Evolutionary conservation across 2,888 invertebrate species (phyloP), one percentile per base, ranked within the genome.

Genomic region (Dryobotodes eremita): DNA sequence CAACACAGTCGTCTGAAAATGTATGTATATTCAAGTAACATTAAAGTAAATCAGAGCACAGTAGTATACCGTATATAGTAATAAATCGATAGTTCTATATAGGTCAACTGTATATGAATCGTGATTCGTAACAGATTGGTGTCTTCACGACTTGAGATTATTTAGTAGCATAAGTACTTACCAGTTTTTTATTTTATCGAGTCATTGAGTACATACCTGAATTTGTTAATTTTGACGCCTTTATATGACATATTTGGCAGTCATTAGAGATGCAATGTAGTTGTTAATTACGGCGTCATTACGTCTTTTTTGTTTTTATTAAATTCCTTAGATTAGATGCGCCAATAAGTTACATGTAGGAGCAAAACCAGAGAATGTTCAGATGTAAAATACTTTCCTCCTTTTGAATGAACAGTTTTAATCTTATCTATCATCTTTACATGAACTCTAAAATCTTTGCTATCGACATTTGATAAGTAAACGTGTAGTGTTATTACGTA

Each of bases 391-490:
- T 55, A 48, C n/a, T 65, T 78, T 69, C 20, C 46, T 75, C 6
- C 42, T 62, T 13, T 65, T 79, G 48, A 87, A 85, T 85, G 70
- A 77, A 71, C 36, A 77, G 17, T 57, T 64, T 46, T 50, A n/a
- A 81, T 72, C 79, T 86, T 82, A 89, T 86, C 89, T 59, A 53
- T 61, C 68, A 87, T 87, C 83, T 78, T 36, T 65, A 42, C 46
- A 31, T 55, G 75, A 82, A 62, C 78, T 77, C 62, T 69, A n/a
- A 85, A 83, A 83, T 75, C 73, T 78, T 62, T 36, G 26, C 76
- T 86, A 88, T 89, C 86, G 61, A 13, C 1, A 26, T 23, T 8
- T 74, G 77, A 87, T 86, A 82, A n/a, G 61, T 70, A 61, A 78
- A 77, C 80, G 68, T 73, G 31, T 70, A 78, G 20, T 79, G 71